Evolutionary conservation across 30 jellyfish, hydroid and myxozoan genomes (phyloP).

Genomic region (Rhopilema esculentum): DNA sequence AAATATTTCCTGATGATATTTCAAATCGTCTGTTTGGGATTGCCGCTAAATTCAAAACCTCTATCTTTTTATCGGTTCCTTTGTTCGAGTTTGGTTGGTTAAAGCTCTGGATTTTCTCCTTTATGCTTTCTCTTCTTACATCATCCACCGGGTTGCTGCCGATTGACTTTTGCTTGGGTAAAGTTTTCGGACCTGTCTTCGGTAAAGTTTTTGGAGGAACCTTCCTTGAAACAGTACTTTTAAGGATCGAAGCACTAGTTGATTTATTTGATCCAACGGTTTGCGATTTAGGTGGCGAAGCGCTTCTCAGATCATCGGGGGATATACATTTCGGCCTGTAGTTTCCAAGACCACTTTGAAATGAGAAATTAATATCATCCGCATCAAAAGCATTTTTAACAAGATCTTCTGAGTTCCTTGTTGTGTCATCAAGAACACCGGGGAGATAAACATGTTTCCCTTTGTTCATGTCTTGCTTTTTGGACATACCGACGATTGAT

Average conservation of each 20-base stretch:
- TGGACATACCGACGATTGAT: no score
- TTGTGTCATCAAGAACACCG: neutral
- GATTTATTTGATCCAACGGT: neutral
- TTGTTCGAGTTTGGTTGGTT: neutral
- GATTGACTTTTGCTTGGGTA: constrained; percentile 26
- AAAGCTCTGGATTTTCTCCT: constrained; percentile 18
- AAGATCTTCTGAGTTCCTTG: neutral
- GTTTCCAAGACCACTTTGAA: constrained; percentile 13
- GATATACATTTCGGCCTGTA: constrained; percentile 46
- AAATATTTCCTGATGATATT: constrained; percentile 36
- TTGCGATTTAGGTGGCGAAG: neutral
- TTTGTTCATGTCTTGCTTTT: no score
- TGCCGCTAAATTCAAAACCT: constrained; percentile 20
- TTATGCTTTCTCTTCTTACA: constrained; percentile 17
- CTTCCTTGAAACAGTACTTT: constrained; percentile 14
- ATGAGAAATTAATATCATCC: neutral
- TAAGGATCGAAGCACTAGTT: constrained; percentile 33
- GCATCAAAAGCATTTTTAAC: neutral
- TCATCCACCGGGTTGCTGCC: neutral
- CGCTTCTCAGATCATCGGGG: constrained; percentile 45
- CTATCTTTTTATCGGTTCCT: constrained; percentile 20
- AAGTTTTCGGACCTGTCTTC: constrained; percentile 24
- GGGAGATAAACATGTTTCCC: no score
- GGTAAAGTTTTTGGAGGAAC: constrained; percentile 43
- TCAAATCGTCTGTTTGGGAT: constrained; percentile 45